phyloP scores from a whole-genome alignment of 1,140 invertebrate species.

The Cydia strobilella region DNA sequence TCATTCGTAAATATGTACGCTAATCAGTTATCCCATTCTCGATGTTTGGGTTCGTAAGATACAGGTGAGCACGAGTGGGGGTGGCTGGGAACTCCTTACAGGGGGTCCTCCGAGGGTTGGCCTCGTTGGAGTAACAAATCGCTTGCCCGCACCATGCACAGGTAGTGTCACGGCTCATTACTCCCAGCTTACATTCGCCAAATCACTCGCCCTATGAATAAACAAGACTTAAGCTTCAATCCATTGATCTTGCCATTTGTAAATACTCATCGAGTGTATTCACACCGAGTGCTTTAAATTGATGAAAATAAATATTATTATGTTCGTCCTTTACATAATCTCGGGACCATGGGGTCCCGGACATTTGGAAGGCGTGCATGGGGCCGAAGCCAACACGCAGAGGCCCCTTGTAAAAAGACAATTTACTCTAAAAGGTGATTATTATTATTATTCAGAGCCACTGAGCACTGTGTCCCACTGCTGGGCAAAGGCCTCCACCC shows the following conservation, averaged over 20 bases:
- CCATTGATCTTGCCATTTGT: conserved; percentile 32
- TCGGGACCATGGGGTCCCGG: too few relatives aligned
- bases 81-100: conserved; percentile 24
- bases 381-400: too few relatives aligned
- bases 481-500: too few relatives aligned
- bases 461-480: too few relatives aligned
- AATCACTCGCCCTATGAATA: conserved; percentile 57
- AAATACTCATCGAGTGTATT: neutral
- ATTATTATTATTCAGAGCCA: too few relatives aligned
- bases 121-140: conserved; percentile 58
- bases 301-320: neutral
- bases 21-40: conserved; percentile 58
- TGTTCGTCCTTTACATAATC: too few relatives aligned
- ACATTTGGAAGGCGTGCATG: too few relatives aligned
- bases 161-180: conserved; percentile 66
- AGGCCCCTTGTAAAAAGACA: too few relatives aligned
- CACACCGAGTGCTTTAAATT: neutral
- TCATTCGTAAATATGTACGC: conserved; percentile 38
- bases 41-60: conserved; percentile 52
- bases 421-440: too few relatives aligned
- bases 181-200: conserved; percentile 56
- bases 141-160: conserved; percentile 53
- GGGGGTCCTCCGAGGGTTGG: conserved; percentile 42
- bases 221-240: conserved; percentile 52
- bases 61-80: conserved; percentile 33